Evolutionary conservation across 1,140 invertebrate species (phyloP).

Genomic region (Diabrotica virgifera): DNA sequence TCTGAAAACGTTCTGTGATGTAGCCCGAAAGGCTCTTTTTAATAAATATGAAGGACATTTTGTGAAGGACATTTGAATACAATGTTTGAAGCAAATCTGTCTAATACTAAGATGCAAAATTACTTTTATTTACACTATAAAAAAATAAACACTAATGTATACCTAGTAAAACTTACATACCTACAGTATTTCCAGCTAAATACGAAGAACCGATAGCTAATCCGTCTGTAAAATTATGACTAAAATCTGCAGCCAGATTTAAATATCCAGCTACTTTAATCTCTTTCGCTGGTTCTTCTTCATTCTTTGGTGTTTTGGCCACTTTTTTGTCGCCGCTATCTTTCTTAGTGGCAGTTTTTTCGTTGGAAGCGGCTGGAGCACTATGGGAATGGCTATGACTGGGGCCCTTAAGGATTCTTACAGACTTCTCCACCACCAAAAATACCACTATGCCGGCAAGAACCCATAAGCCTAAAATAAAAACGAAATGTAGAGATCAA

Average conservation of each 20-base stretch:
- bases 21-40: too few relatives aligned
- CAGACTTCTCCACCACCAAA: constrained; percentile 88
- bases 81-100: too few relatives aligned
- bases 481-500: background rate
- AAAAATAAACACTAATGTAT: too few relatives aligned
- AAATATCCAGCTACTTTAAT: constrained; percentile 92
- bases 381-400: constrained; percentile 66
- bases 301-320: constrained; percentile 42
- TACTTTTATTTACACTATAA: too few relatives aligned
- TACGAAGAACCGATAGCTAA: constrained; percentile 96
- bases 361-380: constrained; percentile 17
- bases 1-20: too few relatives aligned
- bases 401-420: constrained; percentile 79
- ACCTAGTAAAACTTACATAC: constrained; percentile 45
- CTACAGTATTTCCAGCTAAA: constrained; percentile 78
- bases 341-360: constrained; percentile 33
- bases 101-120: too few relatives aligned
- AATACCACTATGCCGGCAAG: constrained; percentile 89
- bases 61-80: too few relatives aligned
- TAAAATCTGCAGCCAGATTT: constrained; percentile 92
- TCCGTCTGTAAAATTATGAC: constrained; percentile 97
- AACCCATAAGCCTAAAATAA: constrained; percentile 72
- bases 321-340: constrained; percentile 50
- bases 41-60: too few relatives aligned
- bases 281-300: constrained; percentile 50